These are phyloP conservation scores for Macaca mulatta DNA, from an alignment of 2,113 vertebrate species.

Conservation along the genomic window DNA sequence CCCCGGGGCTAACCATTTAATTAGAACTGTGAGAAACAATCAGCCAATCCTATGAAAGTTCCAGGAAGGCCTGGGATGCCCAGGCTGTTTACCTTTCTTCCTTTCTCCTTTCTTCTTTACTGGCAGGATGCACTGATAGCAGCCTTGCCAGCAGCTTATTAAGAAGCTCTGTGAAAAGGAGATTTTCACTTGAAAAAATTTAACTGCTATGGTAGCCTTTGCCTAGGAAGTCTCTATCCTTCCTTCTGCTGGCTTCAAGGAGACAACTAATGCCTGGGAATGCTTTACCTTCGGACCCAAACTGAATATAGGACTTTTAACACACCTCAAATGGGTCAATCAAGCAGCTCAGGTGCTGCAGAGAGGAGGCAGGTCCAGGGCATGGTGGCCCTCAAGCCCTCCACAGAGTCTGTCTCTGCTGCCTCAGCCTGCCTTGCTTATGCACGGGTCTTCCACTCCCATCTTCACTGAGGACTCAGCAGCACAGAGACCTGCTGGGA, in stretches of 20 bases:
- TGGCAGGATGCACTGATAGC: conserved; percentile 27
- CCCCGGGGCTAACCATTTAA: conserved; percentile 63
- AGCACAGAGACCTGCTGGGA: not conserved
- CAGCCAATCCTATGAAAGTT: not conserved
- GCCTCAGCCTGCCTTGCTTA: accelerated
- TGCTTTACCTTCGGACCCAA: not conserved
- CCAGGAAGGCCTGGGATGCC: not conserved
- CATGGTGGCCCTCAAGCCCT: accelerated
- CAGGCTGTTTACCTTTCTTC: not conserved
- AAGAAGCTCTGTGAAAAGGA: conserved; percentile 40
- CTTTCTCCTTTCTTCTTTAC: conserved; percentile 46
- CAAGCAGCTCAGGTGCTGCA: not conserved
- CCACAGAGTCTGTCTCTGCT: not conserved
- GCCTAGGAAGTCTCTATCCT: not conserved
- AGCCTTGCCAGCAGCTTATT: not conserved
- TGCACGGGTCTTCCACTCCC: accelerated
- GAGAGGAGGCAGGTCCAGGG: not conserved
- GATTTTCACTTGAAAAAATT: conserved; percentile 27
- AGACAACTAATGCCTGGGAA: not conserved
- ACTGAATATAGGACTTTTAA: accelerated
- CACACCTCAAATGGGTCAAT: too few species aligned
- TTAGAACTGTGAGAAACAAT: conserved; percentile 27
- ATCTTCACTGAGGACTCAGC: not conserved
- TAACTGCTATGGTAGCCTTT: not conserved
- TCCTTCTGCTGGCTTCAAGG: not conserved